These are phyloP conservation scores for Nothoprocta perdicaria DNA, from an alignment of 2,113 vertebrate genomes.

Conservation along the genomic window DNA sequence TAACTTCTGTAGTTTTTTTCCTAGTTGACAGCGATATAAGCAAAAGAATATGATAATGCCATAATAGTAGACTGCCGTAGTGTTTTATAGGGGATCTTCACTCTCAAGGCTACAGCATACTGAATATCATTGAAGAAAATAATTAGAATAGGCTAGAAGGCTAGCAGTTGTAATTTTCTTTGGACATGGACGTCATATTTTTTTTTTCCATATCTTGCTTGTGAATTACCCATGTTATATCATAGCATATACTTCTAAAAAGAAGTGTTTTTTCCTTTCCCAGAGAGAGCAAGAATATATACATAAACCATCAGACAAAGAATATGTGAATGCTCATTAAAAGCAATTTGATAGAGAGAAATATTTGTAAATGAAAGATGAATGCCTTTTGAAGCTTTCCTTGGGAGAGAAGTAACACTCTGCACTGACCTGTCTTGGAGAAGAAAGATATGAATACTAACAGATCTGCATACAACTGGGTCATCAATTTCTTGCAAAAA, in stretches of 20 bases:
- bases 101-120: background rate
- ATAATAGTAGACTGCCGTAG: background rate
- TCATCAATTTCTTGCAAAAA: background rate
- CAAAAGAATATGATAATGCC: background rate
- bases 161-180: background rate
- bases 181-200: background rate
- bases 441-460: background rate
- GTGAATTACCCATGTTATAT: background rate
- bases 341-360: background rate
- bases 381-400: constrained; percentile 16
- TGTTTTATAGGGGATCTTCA: background rate
- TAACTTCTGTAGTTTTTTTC: background rate
- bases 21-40: background rate
- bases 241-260: background rate
- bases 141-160: background rate
- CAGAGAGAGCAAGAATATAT: background rate
- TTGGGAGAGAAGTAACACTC: background rate
- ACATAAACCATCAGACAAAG: background rate
- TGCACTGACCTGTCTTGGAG: background rate
- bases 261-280: background rate
- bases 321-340: background rate
- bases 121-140: background rate
- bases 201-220: background rate
- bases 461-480: background rate
- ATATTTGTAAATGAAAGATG: background rate